A percentile compares a stretch with the other conserved stretches of the same genome.
phyloP scores from a whole-genome alignment of 1,140 invertebrate genomes.

The Psilanteris sp. region DNA sequence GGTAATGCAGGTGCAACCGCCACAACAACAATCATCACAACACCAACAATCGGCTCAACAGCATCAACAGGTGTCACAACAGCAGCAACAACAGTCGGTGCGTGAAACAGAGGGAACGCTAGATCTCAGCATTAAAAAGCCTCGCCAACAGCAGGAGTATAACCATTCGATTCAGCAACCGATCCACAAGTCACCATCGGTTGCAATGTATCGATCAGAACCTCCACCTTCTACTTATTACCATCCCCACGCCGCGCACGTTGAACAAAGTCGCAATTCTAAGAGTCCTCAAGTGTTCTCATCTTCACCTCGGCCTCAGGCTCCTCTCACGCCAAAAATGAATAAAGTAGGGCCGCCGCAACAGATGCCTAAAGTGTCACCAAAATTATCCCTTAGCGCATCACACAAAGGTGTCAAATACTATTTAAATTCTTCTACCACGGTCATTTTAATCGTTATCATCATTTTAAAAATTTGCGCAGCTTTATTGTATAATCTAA shows the following conservation, averaged over 20 bases:
- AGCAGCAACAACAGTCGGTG: slow-evolving; percentile 38
- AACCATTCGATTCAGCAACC: slow-evolving; percentile 78
- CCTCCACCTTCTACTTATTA: slow-evolving; percentile 72
- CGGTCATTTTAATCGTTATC: too few species aligned
- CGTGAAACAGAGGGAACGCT: slow-evolving; percentile 82
- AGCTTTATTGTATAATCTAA: too few species aligned
- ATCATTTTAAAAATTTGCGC: too few species aligned
- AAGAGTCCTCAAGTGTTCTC: slow-evolving; percentile 75
- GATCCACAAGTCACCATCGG: slow-evolving; percentile 78
- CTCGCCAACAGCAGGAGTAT: slow-evolving; percentile 80
- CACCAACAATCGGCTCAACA: slow-evolving; percentile 30
- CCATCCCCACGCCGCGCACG: slow-evolving; percentile 72
- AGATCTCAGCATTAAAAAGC: slow-evolving; percentile 90
- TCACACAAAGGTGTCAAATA: slow-evolving; percentile 67
- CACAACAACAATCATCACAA: slow-evolving; percentile 13
- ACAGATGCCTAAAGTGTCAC: slow-evolving; percentile 76
- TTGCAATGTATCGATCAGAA: slow-evolving; percentile 77
- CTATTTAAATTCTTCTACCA: too few species aligned
- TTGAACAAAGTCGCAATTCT: slow-evolving; percentile 73
- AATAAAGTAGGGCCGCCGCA: slow-evolving; percentile 74
- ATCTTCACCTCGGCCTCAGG: slow-evolving; percentile 76
- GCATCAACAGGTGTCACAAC: slow-evolving; percentile 12
- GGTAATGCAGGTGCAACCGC: slow-evolving; percentile 82
- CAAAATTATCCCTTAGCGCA: slow-evolving; percentile 79
- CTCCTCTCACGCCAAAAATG: slow-evolving; percentile 74